These are phyloP conservation scores for Bagarius yarrelli DNA, from an alignment of 2,113 vertebrate species.

Conservation along the genomic window DNA sequence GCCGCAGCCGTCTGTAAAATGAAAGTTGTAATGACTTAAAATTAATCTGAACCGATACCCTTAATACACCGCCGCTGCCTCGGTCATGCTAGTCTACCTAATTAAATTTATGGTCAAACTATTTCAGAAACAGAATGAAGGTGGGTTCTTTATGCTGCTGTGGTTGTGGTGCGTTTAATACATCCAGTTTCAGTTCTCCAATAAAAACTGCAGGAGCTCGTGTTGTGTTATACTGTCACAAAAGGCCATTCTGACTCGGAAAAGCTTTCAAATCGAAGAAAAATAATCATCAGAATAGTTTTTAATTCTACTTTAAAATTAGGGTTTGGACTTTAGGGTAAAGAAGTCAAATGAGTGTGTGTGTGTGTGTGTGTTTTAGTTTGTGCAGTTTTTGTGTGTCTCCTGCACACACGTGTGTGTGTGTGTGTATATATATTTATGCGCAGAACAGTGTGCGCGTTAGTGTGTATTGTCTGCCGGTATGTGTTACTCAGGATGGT, in stretches of 20 bases:
- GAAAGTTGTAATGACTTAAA: no score
- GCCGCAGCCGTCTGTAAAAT: neutral
- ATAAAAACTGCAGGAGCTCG: neutral
- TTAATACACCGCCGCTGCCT: neutral
- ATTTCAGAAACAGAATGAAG: no score
- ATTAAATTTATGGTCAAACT: neutral
- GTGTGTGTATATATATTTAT: neutral
- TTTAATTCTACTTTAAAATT: neutral
- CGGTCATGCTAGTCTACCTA: neutral
- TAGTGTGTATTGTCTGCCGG: neutral
- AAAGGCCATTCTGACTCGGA: neutral
- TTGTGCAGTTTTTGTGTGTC: neutral
- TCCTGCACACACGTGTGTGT: neutral
- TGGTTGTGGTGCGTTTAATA: neutral
- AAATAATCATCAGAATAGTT: neutral
- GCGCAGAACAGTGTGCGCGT: neutral
- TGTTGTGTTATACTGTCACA: neutral
- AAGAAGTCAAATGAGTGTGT: neutral
- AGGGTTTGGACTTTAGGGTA: neutral
- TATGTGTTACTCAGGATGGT: conserved; percentile 29
- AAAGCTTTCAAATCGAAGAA: neutral
- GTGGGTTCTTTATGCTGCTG: no score
- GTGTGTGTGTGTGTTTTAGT: neutral
- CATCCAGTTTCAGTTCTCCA: neutral
- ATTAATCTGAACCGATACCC: no score